These are phyloP conservation scores for Echinarachnius parma DNA, from an alignment of 53 echinoderm and acorn worm species.

Conservation along the genomic window DNA sequence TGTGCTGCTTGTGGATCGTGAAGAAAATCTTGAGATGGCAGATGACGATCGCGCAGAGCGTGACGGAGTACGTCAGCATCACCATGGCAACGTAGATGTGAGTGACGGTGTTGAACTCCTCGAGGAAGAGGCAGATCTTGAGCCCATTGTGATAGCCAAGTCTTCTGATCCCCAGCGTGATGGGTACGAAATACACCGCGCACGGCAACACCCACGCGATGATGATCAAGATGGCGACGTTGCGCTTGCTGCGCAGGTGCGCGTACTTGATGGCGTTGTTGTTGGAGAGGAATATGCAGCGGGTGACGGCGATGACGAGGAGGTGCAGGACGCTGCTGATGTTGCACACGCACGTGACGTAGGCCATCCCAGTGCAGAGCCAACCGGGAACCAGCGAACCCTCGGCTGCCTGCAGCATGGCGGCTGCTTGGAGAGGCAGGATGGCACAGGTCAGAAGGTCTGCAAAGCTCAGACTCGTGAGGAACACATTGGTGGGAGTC, in stretches of 20 bases:
- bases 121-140: background rate
- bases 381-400: background rate
- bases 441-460: background rate
- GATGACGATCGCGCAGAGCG: background rate
- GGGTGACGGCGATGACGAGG: background rate
- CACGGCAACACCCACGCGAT: conserved; percentile 3
- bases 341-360: background rate
- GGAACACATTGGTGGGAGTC: background rate
- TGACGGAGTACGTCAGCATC: background rate
- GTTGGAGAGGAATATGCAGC: background rate
- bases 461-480: background rate
- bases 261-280: conserved; percentile 5
- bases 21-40: conserved; percentile 1
- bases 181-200: background rate
- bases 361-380: background rate
- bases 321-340: conserved; percentile 2
- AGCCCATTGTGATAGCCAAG: background rate
- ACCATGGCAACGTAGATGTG: background rate
- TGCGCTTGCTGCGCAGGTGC: background rate
- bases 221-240: background rate
- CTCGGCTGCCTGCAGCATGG: background rate
- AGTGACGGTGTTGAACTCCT: background rate
- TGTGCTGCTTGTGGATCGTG: background rate
- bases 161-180: background rate
- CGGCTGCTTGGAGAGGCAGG: background rate